Evolutionary conservation across 2,888 invertebrate genomes (phyloP), one percentile per base, ranked within the genome.

Genomic region (Allacma fusca): DNA sequence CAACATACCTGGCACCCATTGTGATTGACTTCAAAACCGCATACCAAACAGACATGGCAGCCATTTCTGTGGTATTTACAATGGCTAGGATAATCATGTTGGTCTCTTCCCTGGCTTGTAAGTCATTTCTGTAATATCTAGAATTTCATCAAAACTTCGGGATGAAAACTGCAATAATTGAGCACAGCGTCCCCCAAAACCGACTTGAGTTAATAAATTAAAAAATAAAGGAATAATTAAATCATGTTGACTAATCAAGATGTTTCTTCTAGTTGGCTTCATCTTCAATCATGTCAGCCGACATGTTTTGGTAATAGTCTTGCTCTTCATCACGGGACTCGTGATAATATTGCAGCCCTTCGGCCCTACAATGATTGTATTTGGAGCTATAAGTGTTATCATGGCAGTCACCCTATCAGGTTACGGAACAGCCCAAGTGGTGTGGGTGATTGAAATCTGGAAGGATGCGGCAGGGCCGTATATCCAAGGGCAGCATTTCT

Each of bases 381-480:
- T 80, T 44, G 80, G 75, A 50, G 19, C 50, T 23, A 13, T 74
- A 13, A 79, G 69, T 16, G 81, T 57, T 7, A 7, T 79, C 13
- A 44, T 76, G 4, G 80, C 79, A 0, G 65, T 80, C 16, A 72
- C 71, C 34, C 64, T 68, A 12, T 79, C 80, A 0, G 73, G 77
- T n/a, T 81, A 79, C 34, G 79, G 77, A 43, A 75, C 79, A 7
- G 81, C 81, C 13, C 81, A 81, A 72, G 72, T 80, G 23, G 81
- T 80, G 0, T 81, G 81, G 81, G 68, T 81, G 4, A 81, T 81
- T 59, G 80, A 81, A 79, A 79, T 81, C 23, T 80, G 80, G 81
- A 76, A 80, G 44, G 50, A 34, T 12, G 71, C 67, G 5, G 76
- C 77, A 0, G 80, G 78, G 7, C 81, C 81, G 0, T 81, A 62